A percentile compares a stretch with the other conserved stretches of the same genome.
phyloP scores from a whole-genome alignment of 1,140 invertebrate species.

The Hydropsyche tenuis region DNA sequence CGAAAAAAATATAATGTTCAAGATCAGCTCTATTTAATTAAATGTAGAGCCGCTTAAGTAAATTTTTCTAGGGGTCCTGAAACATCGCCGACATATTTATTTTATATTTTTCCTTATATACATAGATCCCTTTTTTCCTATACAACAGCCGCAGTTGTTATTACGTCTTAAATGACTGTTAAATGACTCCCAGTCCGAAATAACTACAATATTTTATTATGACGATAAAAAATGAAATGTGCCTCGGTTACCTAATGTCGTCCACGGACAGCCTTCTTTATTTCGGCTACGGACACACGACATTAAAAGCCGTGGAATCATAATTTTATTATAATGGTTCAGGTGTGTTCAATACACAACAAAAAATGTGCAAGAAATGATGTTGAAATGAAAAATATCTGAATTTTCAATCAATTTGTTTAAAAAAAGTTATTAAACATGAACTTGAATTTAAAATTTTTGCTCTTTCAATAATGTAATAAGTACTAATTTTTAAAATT shows the following conservation, averaged over 20 bases:
- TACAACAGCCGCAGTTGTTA: constrained; percentile 30
- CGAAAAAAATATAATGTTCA: neutral
- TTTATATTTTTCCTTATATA: neutral
- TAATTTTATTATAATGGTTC: constrained; percentile 46
- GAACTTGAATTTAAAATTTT: too few species aligned
- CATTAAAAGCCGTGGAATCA: constrained; percentile 40
- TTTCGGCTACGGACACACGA: constrained; percentile 32
- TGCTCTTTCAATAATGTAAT: too few species aligned
- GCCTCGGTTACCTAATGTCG: constrained; percentile 41
- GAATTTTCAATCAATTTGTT: too few species aligned
- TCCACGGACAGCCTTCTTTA: constrained; percentile 37
- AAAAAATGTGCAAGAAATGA: too few species aligned
- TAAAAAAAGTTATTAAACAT: too few species aligned
- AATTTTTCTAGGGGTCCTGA: neutral
- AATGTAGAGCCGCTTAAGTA: too few species aligned
- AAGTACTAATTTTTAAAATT: too few species aligned
- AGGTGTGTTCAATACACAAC: constrained; percentile 32
- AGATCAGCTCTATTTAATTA: neutral
- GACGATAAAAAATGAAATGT: constrained; percentile 46
- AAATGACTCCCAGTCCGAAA: constrained; percentile 39
- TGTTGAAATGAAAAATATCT: too few species aligned
- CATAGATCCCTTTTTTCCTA: constrained; percentile 26
- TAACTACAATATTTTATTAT: constrained; percentile 43
- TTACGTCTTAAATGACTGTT: constrained; percentile 42
- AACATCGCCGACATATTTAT: neutral